Conservation (phyloP, 2,113 vertebrate species). For the Sander lucioperca region DNA sequence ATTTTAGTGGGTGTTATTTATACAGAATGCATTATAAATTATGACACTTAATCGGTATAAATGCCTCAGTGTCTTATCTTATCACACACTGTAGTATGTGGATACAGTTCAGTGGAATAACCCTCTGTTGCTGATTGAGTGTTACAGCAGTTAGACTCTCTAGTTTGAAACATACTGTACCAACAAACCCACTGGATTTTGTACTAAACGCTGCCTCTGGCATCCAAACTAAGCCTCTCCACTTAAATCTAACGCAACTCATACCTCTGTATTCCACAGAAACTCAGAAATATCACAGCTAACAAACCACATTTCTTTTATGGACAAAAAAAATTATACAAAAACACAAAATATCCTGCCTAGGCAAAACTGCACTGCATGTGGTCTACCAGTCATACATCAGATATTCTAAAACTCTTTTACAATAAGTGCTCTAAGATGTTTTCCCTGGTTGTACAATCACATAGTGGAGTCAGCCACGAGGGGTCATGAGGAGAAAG, state of each 20-base stretch:
- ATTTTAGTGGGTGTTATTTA: neutral
- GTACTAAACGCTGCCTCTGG: constrained; percentile 22
- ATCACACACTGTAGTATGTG: constrained; percentile 6
- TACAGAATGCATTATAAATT: neutral
- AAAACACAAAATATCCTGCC: neutral
- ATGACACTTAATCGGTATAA: neutral
- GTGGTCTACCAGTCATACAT: neutral
- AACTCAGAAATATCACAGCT: constrained; percentile 2
- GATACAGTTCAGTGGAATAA: constrained; percentile 12
- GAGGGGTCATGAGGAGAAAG: constrained; percentile 25
- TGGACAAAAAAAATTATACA: neutral
- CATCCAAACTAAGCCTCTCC: constrained; percentile 15
- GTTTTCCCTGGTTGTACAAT: neutral
- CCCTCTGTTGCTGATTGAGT: constrained; percentile 21
- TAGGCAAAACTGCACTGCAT: neutral
- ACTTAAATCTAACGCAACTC: neutral
- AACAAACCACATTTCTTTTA: neutral
- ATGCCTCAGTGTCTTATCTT: neutral
- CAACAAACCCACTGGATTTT: constrained; percentile 42
- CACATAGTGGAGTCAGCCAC: neutral
- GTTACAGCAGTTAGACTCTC: constrained; percentile 4
- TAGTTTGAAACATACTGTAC: constrained; percentile 20
- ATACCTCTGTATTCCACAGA: neutral
- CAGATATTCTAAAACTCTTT: neutral
- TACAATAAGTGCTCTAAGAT: neutral